phyloP scores from a whole-genome alignment of 37 sponge, comb jelly and placozoan genomes.

The Cliona cf. orientalis region DNA sequence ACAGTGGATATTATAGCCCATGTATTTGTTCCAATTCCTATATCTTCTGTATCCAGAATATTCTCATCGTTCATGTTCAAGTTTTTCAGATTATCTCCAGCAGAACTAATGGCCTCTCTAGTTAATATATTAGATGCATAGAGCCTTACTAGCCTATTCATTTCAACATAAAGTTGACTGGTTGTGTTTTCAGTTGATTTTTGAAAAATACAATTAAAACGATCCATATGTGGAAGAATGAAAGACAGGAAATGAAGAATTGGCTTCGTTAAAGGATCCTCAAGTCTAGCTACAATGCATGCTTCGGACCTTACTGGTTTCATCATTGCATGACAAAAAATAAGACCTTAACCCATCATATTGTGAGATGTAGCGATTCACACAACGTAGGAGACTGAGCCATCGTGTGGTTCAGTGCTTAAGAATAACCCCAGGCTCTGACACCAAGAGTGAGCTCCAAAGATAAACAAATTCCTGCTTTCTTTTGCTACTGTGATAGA shows the following conservation, averaged over 20 bases:
- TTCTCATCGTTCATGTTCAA: too few species aligned
- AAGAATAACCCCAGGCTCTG: not conserved
- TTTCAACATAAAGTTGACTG: too few species aligned
- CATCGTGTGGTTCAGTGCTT: not conserved
- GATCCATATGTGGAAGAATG: not conserved
- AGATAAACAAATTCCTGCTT: too few species aligned
- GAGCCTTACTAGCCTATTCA: not conserved
- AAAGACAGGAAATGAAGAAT: not conserved
- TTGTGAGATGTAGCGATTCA: not conserved
- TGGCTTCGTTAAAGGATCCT: not conserved
- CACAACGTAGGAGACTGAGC: not conserved
- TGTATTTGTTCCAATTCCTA: too few species aligned
- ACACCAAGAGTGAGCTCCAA: too few species aligned
- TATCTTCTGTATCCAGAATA: too few species aligned
- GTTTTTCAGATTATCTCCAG: too few species aligned
- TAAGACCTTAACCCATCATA: not conserved
- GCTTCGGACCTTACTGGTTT: not conserved
- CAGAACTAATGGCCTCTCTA: too few species aligned
- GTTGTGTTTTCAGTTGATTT: too few species aligned
- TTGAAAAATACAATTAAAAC: too few species aligned
- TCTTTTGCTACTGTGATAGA: slow-evolving; percentile 30
- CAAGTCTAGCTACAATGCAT: not conserved
- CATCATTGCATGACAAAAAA: not conserved
- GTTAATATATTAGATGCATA: too few species aligned
- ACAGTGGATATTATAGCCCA: too few species aligned